Conservation (phyloP, 2,797 vertebrate genomes). For the Polyboroides typus region DNA sequence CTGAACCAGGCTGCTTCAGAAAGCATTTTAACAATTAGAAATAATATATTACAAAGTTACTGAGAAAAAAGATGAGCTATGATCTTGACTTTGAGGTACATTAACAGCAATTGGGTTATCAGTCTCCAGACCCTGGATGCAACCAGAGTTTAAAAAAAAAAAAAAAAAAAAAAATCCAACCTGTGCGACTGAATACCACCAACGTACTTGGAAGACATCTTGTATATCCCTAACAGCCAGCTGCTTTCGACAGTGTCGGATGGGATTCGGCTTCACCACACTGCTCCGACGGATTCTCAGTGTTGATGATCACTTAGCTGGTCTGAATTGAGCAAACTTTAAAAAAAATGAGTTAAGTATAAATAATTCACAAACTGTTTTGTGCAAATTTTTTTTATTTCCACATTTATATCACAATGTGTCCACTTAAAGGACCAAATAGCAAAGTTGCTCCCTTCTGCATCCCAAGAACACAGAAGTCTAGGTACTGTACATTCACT, state of each 20-base stretch:
- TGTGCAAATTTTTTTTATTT: slow-evolving; percentile 88
- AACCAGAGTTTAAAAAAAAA: not conserved
- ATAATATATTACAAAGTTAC: not conserved
- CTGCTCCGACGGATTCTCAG: not conserved
- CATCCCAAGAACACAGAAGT: slow-evolving; percentile 84
- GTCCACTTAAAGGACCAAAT: slow-evolving; percentile 90
- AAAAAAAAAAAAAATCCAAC: not conserved
- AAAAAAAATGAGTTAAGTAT: not conserved
- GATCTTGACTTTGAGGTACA: slow-evolving; percentile 27
- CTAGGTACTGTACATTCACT: slow-evolving; percentile 89
- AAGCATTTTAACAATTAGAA: not conserved
- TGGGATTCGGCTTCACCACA: not conserved
- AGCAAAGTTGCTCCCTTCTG: slow-evolving; percentile 91
- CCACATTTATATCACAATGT: slow-evolving; percentile 91
- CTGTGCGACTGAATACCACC: not conserved
- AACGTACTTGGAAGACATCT: slow-evolving; percentile 11
- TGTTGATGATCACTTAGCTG: not conserved
- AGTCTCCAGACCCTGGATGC: not conserved
- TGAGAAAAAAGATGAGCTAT: not conserved
- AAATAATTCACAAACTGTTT: slow-evolving; percentile 66
- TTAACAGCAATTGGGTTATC: not conserved
- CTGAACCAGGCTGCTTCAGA: not conserved
- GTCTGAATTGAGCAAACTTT: not conserved
- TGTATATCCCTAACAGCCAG: not conserved
- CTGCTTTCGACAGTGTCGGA: not conserved